Evolutionary conservation across 1,140 invertebrate genomes (phyloP).

Genomic region (Arion vulgaris): DNA sequence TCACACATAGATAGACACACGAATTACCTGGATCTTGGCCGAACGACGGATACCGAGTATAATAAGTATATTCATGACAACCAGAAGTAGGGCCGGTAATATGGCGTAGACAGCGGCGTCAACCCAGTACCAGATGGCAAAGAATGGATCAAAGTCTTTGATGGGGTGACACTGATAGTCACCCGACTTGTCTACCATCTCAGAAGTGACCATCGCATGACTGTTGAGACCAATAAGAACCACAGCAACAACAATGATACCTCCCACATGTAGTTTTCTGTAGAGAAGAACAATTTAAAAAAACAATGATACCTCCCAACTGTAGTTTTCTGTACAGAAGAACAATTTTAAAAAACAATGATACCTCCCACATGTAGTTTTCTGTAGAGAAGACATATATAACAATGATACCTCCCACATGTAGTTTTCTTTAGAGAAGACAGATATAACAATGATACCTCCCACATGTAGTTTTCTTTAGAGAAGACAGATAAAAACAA

Average conservation of each 20-base stretch:
- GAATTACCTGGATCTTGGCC: constrained; percentile 43
- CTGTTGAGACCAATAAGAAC: constrained; percentile 42
- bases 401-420: too few species aligned
- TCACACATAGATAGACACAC: too few species aligned
- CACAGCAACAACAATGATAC: constrained; percentile 28
- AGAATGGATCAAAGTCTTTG: not conserved
- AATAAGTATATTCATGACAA: constrained; percentile 60
- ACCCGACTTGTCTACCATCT: constrained; percentile 35
- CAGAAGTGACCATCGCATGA: constrained; percentile 45
- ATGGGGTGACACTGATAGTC: constrained; percentile 31
- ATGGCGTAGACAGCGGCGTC: constrained; percentile 57
- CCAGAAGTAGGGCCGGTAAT: constrained; percentile 52
- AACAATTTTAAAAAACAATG: not conserved
- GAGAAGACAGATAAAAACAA: too few species aligned
- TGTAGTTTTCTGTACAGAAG: too few species aligned
- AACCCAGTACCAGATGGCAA: constrained; percentile 57
- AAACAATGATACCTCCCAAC: too few species aligned
- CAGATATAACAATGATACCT: constrained; percentile 33
- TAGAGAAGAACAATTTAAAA: not conserved
- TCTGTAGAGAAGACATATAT: not conserved
- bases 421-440: too few species aligned
- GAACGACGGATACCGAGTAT: constrained; percentile 53
- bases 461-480: constrained; percentile 38
- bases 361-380: constrained; percentile 40
- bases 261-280: constrained; percentile 40